Conservation (phyloP, 2,888 invertebrate species). For the Meghimatium bilineatum region DNA sequence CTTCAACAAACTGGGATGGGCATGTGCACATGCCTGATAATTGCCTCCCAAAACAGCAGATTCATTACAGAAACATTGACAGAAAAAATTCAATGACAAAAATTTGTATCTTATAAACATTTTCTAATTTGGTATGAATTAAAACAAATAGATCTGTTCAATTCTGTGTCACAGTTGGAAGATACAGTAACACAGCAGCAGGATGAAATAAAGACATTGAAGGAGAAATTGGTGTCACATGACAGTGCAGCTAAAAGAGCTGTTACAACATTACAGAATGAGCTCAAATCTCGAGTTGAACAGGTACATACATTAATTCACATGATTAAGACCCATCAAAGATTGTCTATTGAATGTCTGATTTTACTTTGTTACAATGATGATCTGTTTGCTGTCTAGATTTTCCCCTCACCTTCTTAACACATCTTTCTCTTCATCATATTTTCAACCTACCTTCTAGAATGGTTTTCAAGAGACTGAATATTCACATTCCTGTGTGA, state of each 20-base stretch:
- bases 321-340: not conserved
- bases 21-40: too few species aligned
- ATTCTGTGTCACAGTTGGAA: slow-evolving; percentile 64
- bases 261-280: slow-evolving; percentile 69
- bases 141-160: too few species aligned
- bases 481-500: too few species aligned
- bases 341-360: not conserved
- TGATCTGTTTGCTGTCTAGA: too few species aligned
- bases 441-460: not conserved
- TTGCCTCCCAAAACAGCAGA: too few species aligned
- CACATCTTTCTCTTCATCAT: not conserved
- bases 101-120: too few species aligned
- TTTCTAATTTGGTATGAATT: too few species aligned
- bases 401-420: too few species aligned
- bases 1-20: too few species aligned
- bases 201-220: slow-evolving; percentile 67
- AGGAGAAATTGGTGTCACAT: slow-evolving; percentile 70
- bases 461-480: too few species aligned
- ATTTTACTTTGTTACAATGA: not conserved
- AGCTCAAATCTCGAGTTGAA: slow-evolving; percentile 70
- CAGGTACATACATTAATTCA: slow-evolving; percentile 63
- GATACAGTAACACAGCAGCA: slow-evolving; percentile 70
- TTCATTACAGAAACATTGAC: too few species aligned
- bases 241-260: slow-evolving; percentile 72
- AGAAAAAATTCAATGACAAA: too few species aligned